Evolutionary conservation across 2,888 invertebrate species (phyloP), one percentile per base, ranked within the genome.

Genomic region (Agriopis aurantiaria): DNA sequence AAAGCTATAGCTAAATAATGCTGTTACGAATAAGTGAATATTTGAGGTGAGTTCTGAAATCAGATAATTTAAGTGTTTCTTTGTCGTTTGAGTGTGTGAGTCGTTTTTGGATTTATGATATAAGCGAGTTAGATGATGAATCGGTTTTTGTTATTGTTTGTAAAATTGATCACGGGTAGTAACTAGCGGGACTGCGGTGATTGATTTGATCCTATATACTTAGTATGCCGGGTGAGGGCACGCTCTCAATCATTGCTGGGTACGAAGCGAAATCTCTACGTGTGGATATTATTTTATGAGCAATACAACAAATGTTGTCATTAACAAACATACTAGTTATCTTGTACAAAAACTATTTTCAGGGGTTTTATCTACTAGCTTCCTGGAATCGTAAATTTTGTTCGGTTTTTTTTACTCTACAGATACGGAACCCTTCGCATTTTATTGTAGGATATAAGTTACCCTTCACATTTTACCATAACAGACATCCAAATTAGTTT

Each of bases 111-210:
- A 41, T 68, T 73, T 72, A 71, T 43, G 14, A 57, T 17, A 57
- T 12, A 33, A 46, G 12, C 33, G 23, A 12, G 11, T 11, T 46
- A 11, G 12, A 8, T 57, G 46, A 58, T 58, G 23, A 48, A 58
- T 48, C 46, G 58, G 46, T 46, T 46, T 46, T 57, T n/a, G 55
- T 7, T 46, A 14, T 58, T 58, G 77, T 75, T 73, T 75, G 76
- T 75, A 71, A 48, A 76, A 78, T 83, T 78, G 74, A 82, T 82
- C 75, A 74, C 73, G 73, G 53, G 23, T 65, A 65, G 70, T 59
- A 63, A 61, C 12, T 61, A 23, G 56, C 45, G 60, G 43, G 40
- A 46, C 52, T 14, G n/a, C n/a, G 43, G 72, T 80, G 79, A 80
- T 79, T 69, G 79, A 80, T 79, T 33, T 33, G 33, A 33, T 5